Evolutionary conservation across 2,797 vertebrate genomes (phyloP).

Genomic region (Sebastes melanostomus): DNA sequence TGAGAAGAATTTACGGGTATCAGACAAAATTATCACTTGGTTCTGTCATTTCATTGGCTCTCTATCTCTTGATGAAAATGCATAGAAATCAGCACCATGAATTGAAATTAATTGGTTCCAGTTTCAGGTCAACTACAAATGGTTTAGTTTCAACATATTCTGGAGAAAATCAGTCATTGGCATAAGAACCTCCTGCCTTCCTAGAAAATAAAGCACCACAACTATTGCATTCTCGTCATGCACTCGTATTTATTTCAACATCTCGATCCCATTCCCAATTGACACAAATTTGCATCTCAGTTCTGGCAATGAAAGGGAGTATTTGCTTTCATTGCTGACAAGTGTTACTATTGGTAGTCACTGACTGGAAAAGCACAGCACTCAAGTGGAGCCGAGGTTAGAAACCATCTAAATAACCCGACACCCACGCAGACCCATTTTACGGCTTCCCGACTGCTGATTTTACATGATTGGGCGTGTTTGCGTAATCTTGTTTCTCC

Average conservation of each 20-base stretch:
- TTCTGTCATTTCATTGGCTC: slow-evolving; percentile 1
- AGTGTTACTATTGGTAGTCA: slow-evolving; percentile 25
- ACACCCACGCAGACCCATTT: slow-evolving; percentile 70
- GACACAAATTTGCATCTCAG: slow-evolving; percentile 35
- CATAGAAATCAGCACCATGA: neutral
- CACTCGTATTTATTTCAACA: slow-evolving; percentile 28
- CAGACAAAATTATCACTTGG: neutral
- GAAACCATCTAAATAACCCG: slow-evolving; percentile 67
- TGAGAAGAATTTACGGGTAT: neutral
- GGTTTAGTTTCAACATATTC: neutral
- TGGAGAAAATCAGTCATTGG: slow-evolving; percentile 11
- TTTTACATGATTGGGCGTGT: slow-evolving; percentile 71
- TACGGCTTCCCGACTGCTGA: slow-evolving; percentile 57
- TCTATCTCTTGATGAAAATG: slow-evolving; percentile 11
- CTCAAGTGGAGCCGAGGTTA: slow-evolving; percentile 51
- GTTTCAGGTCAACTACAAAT: neutral
- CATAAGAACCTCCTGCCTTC: neutral
- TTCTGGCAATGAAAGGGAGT: slow-evolving; percentile 35
- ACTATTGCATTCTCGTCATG: slow-evolving; percentile 19
- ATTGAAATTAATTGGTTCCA: slow-evolving; percentile 14
- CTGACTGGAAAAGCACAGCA: slow-evolving; percentile 34
- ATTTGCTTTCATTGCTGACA: slow-evolving; percentile 42
- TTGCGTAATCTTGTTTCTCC: slow-evolving; percentile 79
- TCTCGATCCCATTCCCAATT: slow-evolving; percentile 1
- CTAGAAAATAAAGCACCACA: slow-evolving; percentile 1